A percentile compares a stretch with the other conserved stretches of the same genome.
phyloP scores from a whole-genome alignment of 30 jellyfish, hydroid and myxozoan species.

The Aurelia coerulea region DNA sequence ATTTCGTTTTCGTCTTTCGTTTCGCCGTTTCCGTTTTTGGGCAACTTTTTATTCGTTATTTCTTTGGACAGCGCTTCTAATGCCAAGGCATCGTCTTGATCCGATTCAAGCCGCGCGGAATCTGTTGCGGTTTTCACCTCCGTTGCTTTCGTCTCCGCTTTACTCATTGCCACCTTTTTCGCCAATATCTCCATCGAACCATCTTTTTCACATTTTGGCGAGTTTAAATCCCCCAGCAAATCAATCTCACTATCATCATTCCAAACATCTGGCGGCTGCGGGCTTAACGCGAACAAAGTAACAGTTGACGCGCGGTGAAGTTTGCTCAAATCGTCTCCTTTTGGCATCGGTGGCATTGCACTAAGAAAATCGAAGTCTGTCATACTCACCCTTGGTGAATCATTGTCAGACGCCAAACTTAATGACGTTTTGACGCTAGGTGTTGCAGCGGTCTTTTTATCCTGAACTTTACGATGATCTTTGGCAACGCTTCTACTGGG shows the following conservation, averaged over 20 bases:
- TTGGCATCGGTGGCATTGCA: constrained; percentile 89
- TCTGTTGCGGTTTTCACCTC: background rate
- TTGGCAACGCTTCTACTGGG: background rate
- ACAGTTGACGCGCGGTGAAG: constrained; percentile 91
- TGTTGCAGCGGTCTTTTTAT: background rate
- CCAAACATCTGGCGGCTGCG: constrained; percentile 93
- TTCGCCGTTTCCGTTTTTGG: background rate
- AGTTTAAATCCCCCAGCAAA: constrained; percentile 13
- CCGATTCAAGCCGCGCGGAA: constrained; percentile 17
- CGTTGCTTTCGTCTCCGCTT: background rate
- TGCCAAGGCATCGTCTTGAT: constrained; percentile 37
- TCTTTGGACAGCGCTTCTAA: constrained; percentile 62
- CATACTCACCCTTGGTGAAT: constrained; percentile 67
- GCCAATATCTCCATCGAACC: background rate
- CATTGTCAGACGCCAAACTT: background rate
- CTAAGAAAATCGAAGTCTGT: constrained; percentile 78
- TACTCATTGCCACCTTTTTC: no score
- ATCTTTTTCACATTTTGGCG: background rate
- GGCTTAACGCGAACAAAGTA: constrained; percentile 73
- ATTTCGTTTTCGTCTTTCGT: background rate
- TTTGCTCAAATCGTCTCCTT: constrained; percentile 78
- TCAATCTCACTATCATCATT: constrained; percentile 76
- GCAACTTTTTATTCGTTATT: background rate
- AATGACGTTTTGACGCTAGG: background rate
- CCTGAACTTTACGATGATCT: background rate